Evolutionary conservation across 2,113 vertebrate genomes (phyloP).

Genomic region (Hypomesus transpacificus): DNA sequence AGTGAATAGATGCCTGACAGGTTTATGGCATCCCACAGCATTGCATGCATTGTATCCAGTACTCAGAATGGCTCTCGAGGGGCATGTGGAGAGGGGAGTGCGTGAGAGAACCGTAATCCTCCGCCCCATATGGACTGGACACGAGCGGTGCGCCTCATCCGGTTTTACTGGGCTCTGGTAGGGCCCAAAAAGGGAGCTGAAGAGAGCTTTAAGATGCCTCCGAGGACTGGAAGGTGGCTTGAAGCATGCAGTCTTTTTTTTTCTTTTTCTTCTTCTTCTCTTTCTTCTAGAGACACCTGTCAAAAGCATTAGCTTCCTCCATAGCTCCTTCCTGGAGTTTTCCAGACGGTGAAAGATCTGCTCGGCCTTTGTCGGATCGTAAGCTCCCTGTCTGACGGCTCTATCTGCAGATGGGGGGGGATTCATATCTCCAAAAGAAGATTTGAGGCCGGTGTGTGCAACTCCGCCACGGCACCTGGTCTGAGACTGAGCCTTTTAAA

Average conservation of each 20-base stretch:
- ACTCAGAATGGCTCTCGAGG: conserved; percentile 16
- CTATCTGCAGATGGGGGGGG: conserved; percentile 20
- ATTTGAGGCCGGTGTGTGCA: not conserved
- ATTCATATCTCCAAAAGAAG: conserved; percentile 23
- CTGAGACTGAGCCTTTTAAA: conserved; percentile 28
- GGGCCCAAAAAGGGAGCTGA: conserved; percentile 62
- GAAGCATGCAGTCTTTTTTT: too few species aligned
- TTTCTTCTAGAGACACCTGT: conserved; percentile 50
- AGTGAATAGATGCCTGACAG: not conserved
- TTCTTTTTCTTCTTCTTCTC: not conserved
- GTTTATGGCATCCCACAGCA: conserved; percentile 1
- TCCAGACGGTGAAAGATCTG: conserved; percentile 4
- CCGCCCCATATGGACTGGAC: conserved; percentile 61
- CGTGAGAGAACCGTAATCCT: conserved; percentile 11
- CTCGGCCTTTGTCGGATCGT: conserved; percentile 24
- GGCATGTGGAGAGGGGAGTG: not conserved
- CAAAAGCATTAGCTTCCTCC: conserved; percentile 43
- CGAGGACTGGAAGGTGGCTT: not conserved
- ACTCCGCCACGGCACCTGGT: conserved; percentile 41
- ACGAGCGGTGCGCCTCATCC: conserved; percentile 56
- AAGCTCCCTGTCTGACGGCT: conserved; percentile 10
- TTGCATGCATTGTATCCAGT: conserved; percentile 13
- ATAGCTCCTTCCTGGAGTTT: conserved; percentile 11
- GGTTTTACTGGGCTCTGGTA: conserved; percentile 61
- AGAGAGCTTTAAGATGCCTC: conserved; percentile 51